Percentiles rank a stretch among this genome's conserved stretches.
phyloP scores from a whole-genome alignment of 1,140 invertebrate genomes.

The Drosophila yakuba region DNA sequence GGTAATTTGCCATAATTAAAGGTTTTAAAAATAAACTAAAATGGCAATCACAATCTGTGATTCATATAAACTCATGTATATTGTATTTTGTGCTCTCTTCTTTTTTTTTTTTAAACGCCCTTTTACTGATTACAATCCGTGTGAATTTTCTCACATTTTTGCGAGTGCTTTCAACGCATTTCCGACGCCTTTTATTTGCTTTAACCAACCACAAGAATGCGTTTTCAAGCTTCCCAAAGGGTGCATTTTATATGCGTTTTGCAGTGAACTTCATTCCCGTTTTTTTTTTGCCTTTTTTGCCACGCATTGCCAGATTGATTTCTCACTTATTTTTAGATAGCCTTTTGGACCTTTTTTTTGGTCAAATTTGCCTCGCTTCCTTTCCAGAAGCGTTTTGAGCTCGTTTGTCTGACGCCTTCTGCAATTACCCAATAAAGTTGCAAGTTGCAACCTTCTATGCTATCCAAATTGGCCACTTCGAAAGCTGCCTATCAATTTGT shows the following conservation, averaged over 20 bases:
- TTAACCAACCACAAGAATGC: not conserved
- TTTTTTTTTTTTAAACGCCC: not conserved
- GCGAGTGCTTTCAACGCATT: not conserved
- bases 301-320: not conserved
- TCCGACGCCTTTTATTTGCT: not conserved
- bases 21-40: not conserved
- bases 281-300: not conserved
- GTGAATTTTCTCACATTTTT: not conserved
- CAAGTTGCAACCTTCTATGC: constrained; percentile 17
- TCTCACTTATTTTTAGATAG: not conserved
- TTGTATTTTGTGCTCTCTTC: no score
- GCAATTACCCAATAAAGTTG: constrained; percentile 53
- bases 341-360: not conserved
- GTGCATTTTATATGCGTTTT: not conserved
- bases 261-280: not conserved
- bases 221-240: not conserved
- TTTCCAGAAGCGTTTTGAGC: constrained; percentile 18
- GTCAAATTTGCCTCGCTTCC: not conserved
- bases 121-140: not conserved
- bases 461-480: constrained; percentile 3
- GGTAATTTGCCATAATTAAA: not conserved
- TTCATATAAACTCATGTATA: not conserved
- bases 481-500: constrained; percentile 78
- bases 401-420: constrained; percentile 34
- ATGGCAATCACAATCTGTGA: not conserved